phyloP scores from a whole-genome alignment of 2,797 vertebrate species.

The Hephaestus fuliginosus region DNA sequence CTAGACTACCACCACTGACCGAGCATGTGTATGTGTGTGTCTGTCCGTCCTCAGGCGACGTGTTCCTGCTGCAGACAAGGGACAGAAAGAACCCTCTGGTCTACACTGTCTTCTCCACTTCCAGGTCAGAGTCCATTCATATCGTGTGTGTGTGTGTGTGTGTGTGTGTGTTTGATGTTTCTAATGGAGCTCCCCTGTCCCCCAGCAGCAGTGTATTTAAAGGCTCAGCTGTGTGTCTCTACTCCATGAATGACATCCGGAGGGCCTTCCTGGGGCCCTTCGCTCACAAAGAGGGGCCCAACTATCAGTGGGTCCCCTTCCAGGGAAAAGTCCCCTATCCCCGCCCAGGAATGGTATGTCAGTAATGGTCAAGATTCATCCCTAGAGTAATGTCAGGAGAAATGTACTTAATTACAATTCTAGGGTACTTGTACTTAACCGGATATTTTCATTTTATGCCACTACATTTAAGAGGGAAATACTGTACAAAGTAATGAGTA shows the following conservation, averaged over 20 bases:
- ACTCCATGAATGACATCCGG: slow-evolving; percentile 97
- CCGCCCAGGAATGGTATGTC: slow-evolving; percentile 95
- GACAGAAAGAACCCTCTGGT: slow-evolving; percentile 95
- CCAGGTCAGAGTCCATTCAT: slow-evolving; percentile 89
- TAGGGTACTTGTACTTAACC: background rate
- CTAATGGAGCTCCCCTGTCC: slow-evolving; percentile 59
- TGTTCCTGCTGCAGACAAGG: slow-evolving; percentile 93
- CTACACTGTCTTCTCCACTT: slow-evolving; percentile 95
- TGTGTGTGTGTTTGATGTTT: slow-evolving; percentile 40
- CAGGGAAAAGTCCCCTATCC: slow-evolving; percentile 98
- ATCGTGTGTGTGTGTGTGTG: background rate
- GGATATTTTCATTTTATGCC: background rate
- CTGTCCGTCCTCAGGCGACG: slow-evolving; percentile 88
- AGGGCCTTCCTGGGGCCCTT: slow-evolving; percentile 98
- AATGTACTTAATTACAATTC: background rate
- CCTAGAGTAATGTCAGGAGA: background rate
- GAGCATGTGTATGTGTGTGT: slow-evolving; percentile 44
- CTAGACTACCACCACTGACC: slow-evolving; percentile 64
- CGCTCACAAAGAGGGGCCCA: slow-evolving; percentile 97
- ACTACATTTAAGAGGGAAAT: background rate
- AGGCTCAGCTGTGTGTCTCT: slow-evolving; percentile 95
- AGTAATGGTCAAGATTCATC: background rate
- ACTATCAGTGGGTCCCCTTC: slow-evolving; percentile 98
- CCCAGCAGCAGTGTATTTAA: slow-evolving; percentile 92
- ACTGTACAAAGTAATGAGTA: too few species aligned